Evolutionary conservation across 2,113 vertebrate species (phyloP).

Genomic region (Hypocryptadius cinnamomeus): DNA sequence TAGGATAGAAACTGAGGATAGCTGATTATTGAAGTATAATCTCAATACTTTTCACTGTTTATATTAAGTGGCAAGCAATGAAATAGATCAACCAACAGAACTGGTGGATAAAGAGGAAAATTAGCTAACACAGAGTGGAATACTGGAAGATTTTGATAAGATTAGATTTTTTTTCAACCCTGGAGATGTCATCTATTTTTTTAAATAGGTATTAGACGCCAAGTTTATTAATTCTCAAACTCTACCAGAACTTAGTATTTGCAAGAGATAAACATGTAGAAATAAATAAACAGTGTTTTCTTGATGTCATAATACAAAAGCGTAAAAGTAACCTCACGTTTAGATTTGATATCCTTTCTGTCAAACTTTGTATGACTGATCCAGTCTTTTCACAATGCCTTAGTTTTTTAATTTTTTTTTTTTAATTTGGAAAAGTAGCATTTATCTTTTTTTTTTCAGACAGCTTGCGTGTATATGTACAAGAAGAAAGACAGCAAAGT

Average conservation of each 20-base stretch:
- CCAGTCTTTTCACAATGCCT: neutral
- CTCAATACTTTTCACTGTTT: neutral
- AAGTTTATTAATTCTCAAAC: neutral
- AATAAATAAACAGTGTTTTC: neutral
- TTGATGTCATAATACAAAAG: neutral
- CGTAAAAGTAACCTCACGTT: neutral
- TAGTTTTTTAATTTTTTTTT: neutral
- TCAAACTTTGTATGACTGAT: neutral
- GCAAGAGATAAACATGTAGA: neutral
- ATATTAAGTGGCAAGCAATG: neutral
- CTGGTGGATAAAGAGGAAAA: neutral
- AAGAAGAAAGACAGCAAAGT: neutral
- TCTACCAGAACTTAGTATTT: neutral
- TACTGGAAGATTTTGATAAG: neutral
- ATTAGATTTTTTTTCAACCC: neutral
- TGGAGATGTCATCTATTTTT: neutral
- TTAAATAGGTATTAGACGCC: neutral
- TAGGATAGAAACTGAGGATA: neutral
- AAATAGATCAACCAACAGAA: neutral
- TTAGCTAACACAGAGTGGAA: neutral
- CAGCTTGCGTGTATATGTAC: fast-evolving
- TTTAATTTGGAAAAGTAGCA: neutral
- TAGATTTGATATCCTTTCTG: neutral
- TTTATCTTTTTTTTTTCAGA: neutral
- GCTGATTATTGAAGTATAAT: neutral